Base-by-base conservation (phyloP, 2,797 vertebrate genomes). In the Poeciliopsis paucimaculata region DNA sequence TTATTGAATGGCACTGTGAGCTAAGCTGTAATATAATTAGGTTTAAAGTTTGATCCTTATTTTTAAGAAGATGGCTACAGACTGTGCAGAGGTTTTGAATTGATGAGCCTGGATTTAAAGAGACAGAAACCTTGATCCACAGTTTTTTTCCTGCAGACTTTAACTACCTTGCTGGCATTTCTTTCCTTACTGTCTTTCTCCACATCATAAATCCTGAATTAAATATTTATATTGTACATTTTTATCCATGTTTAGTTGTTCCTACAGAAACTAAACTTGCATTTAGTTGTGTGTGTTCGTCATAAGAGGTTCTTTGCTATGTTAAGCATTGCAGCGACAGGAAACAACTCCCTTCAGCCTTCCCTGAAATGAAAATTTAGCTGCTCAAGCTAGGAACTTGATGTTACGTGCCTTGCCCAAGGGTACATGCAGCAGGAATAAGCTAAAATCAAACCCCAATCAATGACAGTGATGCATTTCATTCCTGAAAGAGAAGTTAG, bases 141-240 rank as follows among this genome's bases (percentile, higher is more conserved):
- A 39, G 51, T 75, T 18, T 64, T 46, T 23, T 23, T 20, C 36
- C 16, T 73, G 20, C 23, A 26, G 11, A n/a, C 23, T 39, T 51
- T 60, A 13, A 15, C 34, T 43, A 62, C 41, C 23, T 43, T 8
- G 74, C 62, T 64, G 16, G 18, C 28, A 57, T 13, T 39, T 57
- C 16, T 75, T 49, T n/a, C 18, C 31, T 18, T 45, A 8, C 12
- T 23, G 31, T 47, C 23, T 34, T 47, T 39, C 7, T 46, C 60
- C 46, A 15, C 60, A 76, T 46, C 45, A 49, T n/a, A 53, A 20
- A 77, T 34, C 34, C 31, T 49, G 20, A 57, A 66, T 76, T 49
- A 66, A 49, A 66, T 76, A 36, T 76, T 49, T 23, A 76, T 39
- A 39, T n/a, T 47, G n/a, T 3, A 36, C 60, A 49, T 36, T 10